These are phyloP conservation scores for Cygnus buccinator DNA, from an alignment of 2,113 vertebrate genomes.

Conservation along the genomic window DNA sequence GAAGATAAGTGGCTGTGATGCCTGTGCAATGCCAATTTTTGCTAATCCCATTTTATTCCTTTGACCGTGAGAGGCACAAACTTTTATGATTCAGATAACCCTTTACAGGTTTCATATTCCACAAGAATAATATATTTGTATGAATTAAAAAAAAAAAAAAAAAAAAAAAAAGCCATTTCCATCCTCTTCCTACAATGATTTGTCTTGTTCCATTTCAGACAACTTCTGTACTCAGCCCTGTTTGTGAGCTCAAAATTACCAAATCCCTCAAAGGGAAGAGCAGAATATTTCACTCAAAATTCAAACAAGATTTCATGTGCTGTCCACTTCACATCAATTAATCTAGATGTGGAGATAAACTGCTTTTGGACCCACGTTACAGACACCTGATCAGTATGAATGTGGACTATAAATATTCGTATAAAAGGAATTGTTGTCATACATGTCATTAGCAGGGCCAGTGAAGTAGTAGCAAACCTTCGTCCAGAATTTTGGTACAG, in stretches of 20 bases:
- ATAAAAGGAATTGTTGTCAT: background rate
- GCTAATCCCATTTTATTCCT: background rate
- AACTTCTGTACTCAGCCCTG: background rate
- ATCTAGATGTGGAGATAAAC: background rate
- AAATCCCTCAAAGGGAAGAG: background rate
- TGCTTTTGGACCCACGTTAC: background rate
- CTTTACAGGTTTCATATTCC: slow-evolving; percentile 2
- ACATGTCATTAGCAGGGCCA: background rate
- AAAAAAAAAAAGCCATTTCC: background rate
- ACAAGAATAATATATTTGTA: background rate
- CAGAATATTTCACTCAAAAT: background rate
- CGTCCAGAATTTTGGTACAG: background rate
- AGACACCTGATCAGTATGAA: background rate
- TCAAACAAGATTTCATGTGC: background rate
- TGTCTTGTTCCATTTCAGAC: background rate
- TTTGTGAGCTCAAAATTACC: background rate
- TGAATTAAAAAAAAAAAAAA: background rate
- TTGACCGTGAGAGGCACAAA: background rate
- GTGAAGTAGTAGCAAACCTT: background rate
- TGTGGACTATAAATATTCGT: background rate
- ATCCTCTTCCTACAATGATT: background rate
- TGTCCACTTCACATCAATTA: background rate
- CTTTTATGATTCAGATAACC: slow-evolving; percentile 11
- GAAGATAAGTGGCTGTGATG: background rate
- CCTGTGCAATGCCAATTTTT: background rate